Conservation (phyloP, 2,797 vertebrate genomes). For the Sternarchorhynchus goeldii region DNA sequence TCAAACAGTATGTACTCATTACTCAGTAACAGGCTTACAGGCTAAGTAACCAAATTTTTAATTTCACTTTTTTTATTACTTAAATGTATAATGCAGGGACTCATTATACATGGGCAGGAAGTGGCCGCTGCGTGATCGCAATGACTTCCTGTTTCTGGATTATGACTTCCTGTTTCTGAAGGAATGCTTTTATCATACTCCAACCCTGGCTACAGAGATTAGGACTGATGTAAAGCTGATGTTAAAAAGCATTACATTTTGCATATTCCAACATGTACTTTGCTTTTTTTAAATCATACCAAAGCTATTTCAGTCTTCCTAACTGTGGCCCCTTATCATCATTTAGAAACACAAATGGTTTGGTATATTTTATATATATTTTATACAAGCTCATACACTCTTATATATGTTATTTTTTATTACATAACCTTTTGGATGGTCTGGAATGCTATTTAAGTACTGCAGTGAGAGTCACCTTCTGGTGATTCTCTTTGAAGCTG, state of each 20-base stretch:
- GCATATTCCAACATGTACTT: background rate
- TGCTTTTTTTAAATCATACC: background rate
- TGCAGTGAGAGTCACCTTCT: background rate
- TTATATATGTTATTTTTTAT: background rate
- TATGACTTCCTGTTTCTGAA: constrained; percentile 19
- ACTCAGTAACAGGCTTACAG: too few relatives aligned
- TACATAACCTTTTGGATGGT: background rate
- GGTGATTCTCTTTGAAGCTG: background rate
- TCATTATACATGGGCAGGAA: background rate
- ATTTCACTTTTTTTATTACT: background rate
- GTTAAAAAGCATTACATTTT: background rate
- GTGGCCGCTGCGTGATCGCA: constrained; percentile 5
- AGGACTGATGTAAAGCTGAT: background rate
- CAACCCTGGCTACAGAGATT: background rate
- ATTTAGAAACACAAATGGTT: background rate
- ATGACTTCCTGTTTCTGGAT: background rate
- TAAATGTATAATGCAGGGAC: background rate
- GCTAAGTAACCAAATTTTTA: too few relatives aligned
- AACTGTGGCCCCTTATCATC: background rate
- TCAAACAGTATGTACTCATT: too few relatives aligned
- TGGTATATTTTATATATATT: background rate
- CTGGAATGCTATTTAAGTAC: constrained; percentile 8
- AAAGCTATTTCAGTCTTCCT: background rate
- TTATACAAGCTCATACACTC: background rate
- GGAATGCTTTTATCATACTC: constrained; percentile 5